Conservation (phyloP, 2,113 vertebrate species). For the Oceanites oceanicus region DNA sequence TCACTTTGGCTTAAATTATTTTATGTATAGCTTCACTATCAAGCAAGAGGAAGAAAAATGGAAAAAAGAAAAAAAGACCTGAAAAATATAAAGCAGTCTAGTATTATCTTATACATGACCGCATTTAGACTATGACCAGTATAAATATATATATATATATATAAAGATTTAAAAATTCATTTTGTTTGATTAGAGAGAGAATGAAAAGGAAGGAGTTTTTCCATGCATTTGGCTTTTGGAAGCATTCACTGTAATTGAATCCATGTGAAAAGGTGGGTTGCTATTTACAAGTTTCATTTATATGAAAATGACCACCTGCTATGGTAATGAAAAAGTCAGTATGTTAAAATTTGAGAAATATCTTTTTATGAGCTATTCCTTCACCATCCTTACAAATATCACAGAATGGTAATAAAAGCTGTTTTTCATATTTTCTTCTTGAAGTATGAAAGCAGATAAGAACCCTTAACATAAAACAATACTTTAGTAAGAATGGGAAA, state of each 20-base stretch:
- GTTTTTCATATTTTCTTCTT: background rate
- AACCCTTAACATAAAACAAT: background rate
- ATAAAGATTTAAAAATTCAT: background rate
- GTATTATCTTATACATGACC: background rate
- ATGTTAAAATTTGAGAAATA: conserved; percentile 41
- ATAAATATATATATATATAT: background rate
- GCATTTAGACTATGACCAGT: background rate
- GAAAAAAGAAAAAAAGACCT: background rate
- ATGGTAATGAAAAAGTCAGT: conserved; percentile 49
- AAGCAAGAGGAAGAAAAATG: background rate
- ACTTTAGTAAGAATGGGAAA: background rate
- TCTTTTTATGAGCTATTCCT: conserved; percentile 39
- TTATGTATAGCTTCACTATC: background rate
- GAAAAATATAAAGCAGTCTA: background rate
- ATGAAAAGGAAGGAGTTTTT: background rate
- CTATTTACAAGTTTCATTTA: conserved; percentile 68
- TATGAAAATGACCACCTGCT: conserved; percentile 69
- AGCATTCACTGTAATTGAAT: conserved; percentile 37
- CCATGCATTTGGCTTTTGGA: conserved; percentile 10
- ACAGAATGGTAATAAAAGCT: background rate
- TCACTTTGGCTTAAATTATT: background rate
- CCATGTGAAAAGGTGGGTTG: conserved; percentile 36
- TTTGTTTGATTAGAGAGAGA: conserved; percentile 26
- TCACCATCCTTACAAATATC: conserved; percentile 11
- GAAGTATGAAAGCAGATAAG: conserved; percentile 9